Evolutionary conservation across 2,797 vertebrate species (phyloP), one percentile per base, ranked within the genome.

Genomic region (Poecilia wingei): DNA sequence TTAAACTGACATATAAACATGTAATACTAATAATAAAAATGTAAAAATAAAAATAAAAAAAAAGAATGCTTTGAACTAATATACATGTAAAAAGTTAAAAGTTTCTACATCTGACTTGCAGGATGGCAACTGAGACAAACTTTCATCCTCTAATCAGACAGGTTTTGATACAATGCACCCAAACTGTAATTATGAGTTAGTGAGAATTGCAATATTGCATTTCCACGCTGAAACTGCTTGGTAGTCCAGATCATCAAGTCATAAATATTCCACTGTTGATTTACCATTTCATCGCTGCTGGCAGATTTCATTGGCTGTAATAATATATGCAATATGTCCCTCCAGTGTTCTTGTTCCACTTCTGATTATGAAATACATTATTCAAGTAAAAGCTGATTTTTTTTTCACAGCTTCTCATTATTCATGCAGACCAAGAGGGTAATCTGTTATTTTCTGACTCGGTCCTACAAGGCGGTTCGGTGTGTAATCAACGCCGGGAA

Each of bases 331-430:
- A 86, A 77, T 78, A 91, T 79, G 79, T 86, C 85, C 80, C 87
- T 83, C 70, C 81, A 74, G 88, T 89, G 81, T 87, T 91, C 82
- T 74, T 83, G 84, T 89, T 90, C 72, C 77, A 84, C 76, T 82
- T 90, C 78, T 84, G 87, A 93, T 93, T 93, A 93, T 88, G 64
- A 91, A 92, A 93, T 91, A 79, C 88, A 92, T 93, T 92, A 93
- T 93, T 95, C 87, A 86, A 84, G 87, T 87, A 93, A 84, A 73
- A 75, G 76, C 72, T 71, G 75, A 89, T 95, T 92, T 88, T 86
- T 87, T 95, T 95, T 92, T 86, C 87, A 85, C 82, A 86, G 70
- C 80, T 85, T 89, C 87, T 74, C 82, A 86, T 77, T 82, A 88
- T 88, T 82, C 53, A 84, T 77, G 77, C 82, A 6, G 49, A 84